phyloP scores from a whole-genome alignment of 1,140 invertebrate genomes.

The Kradibia gibbosae region DNA sequence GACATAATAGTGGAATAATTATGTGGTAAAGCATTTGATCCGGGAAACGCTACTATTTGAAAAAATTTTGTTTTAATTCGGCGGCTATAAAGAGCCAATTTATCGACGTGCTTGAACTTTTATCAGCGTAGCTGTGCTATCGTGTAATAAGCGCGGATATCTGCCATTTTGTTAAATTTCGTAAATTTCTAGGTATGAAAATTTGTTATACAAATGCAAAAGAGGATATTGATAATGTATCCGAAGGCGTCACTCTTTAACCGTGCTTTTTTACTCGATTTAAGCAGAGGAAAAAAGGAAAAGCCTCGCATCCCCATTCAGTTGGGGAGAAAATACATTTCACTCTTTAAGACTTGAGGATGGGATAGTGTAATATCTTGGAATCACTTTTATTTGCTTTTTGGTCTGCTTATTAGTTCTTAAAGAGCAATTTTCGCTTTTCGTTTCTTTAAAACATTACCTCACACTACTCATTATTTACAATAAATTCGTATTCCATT shows the following conservation, averaged over 20 bases:
- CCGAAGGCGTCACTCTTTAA: not conserved
- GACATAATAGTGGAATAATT: conserved; percentile 3
- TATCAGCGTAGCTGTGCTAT: not conserved
- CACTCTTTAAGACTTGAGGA: not conserved
- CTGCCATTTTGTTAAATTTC: not conserved
- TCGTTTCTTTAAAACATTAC: not conserved
- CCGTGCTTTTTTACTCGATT: not conserved
- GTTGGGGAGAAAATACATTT: not conserved
- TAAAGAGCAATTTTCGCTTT: not conserved
- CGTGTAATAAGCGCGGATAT: not conserved
- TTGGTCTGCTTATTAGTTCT: not conserved
- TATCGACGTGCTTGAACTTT: not conserved
- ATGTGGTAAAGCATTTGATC: not conserved
- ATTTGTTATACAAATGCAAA: too few species aligned
- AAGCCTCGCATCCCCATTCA: not conserved
- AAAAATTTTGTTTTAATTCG: not conserved
- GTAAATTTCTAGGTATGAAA: not conserved
- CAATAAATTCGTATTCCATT: not conserved
- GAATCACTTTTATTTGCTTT: not conserved
- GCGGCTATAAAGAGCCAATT: not conserved
- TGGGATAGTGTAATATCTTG: not conserved
- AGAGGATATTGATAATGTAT: not conserved
- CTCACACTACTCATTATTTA: not conserved
- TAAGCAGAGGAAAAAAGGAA: not conserved
- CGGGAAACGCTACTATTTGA: not conserved